Conservation (phyloP, 2,888 invertebrate genomes). For the Eilema sororculum region DNA sequence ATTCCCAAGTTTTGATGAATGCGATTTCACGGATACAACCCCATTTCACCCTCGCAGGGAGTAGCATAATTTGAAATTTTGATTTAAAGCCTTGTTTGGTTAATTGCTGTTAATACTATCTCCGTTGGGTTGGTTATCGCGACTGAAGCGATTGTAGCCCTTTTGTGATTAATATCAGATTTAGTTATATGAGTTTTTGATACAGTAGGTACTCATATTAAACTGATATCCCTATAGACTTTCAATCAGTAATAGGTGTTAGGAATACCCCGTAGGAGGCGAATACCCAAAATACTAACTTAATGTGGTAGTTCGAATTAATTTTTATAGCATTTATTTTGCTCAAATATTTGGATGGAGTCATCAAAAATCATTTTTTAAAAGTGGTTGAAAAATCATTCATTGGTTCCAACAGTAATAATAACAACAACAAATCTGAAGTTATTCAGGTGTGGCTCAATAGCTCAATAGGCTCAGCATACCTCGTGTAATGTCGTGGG, state of each 20-base stretch:
- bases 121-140: constrained; percentile 42
- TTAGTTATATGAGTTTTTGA: not conserved
- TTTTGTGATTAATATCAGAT: constrained; percentile 16
- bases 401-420: too few species aligned
- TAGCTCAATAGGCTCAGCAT: too few species aligned
- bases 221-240: not conserved
- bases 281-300: too few species aligned
- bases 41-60: constrained; percentile 55
- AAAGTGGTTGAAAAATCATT: too few species aligned
- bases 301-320: too few species aligned
- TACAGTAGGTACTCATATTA: not conserved
- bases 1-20: constrained; percentile 86
- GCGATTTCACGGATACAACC: constrained; percentile 80
- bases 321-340: too few species aligned
- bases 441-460: too few species aligned
- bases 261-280: too few species aligned
- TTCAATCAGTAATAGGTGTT: not conserved
- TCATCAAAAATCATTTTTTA: too few species aligned
- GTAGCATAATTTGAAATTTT: constrained; percentile 79
- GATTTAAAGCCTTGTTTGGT: constrained; percentile 74
- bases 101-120: constrained; percentile 71
- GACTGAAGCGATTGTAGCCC: constrained; percentile 35
- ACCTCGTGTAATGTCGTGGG: too few species aligned
- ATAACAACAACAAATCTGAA: too few species aligned
- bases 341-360: too few species aligned